These are phyloP conservation scores for Andrena minutula DNA, from an alignment of 2,888 invertebrate species.

Conservation along the genomic window DNA sequence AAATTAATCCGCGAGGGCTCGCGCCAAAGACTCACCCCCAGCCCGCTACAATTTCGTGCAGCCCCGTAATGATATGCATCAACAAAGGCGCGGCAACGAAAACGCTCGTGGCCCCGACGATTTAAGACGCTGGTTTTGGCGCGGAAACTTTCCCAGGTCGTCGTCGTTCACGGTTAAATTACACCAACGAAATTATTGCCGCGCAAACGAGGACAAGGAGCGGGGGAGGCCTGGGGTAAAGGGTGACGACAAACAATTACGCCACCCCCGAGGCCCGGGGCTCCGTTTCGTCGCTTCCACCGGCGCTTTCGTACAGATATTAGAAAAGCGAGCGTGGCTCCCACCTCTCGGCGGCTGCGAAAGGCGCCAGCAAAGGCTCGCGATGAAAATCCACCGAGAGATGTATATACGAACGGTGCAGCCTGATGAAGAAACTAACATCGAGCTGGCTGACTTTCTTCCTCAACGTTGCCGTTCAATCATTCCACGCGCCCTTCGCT, in stretches of 20 bases:
- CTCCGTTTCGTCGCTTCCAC: not conserved
- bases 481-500: not conserved
- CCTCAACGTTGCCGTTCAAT: not conserved
- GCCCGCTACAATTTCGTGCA: not conserved
- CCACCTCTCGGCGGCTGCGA: not conserved
- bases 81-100: slow-evolving; percentile 6
- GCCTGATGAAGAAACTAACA: not conserved
- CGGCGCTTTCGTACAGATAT: slow-evolving; percentile 5
- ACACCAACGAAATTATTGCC: slow-evolving; percentile 41
- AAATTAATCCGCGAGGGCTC: not conserved
- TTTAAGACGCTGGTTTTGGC: slow-evolving; percentile 4
- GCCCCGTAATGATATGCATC: not conserved
- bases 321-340: not conserved
- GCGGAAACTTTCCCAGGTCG: slow-evolving; percentile 24
- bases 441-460: not conserved
- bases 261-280: not conserved
- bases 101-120: not conserved
- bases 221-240: not conserved
- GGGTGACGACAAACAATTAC: slow-evolving; percentile 44
- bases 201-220: slow-evolving; percentile 29
- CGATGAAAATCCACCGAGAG: not conserved
- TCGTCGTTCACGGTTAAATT: slow-evolving; percentile 35
- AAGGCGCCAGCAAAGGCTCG: not conserved
- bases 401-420: not conserved
- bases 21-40: not conserved